A percentile compares a stretch with the other conserved stretches of the same genome.
phyloP scores from a whole-genome alignment of 2,113 vertebrate species.

The Oceanodroma tethys region DNA sequence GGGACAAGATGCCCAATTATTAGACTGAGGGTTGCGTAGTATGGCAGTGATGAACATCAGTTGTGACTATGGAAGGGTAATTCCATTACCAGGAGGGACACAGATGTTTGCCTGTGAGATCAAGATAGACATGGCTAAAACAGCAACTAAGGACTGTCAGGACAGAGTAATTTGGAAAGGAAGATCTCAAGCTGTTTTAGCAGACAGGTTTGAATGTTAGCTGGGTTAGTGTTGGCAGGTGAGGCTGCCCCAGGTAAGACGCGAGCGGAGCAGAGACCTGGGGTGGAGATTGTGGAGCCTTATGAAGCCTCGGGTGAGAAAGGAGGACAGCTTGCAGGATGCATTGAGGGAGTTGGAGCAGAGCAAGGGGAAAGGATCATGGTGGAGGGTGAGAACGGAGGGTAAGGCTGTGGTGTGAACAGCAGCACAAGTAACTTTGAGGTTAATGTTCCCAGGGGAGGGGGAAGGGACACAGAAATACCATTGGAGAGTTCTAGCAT shows the following conservation, averaged over 20 bases:
- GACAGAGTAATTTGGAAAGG: not conserved
- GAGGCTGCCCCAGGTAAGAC: not conserved
- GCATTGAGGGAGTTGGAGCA: not conserved
- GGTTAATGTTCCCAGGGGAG: not conserved
- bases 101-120: not conserved
- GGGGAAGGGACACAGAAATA: not conserved
- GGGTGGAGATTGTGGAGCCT: not conserved
- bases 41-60: rapidly evolving
- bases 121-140: rapidly evolving
- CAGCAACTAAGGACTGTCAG: not conserved
- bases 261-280: rapidly evolving
- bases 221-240: not conserved
- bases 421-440: not conserved
- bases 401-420: not conserved
- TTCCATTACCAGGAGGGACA: not conserved
- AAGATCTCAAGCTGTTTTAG: not conserved
- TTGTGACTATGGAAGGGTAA: not conserved
- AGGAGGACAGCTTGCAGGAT: not conserved
- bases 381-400: not conserved
- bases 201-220: not conserved
- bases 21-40: not conserved
- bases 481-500: not conserved
- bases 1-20: not conserved
- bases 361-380: not conserved
- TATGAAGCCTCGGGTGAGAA: rapidly evolving